These are phyloP conservation scores for Anthophora plumipes DNA, from an alignment of 2,888 invertebrate species.

Conservation along the genomic window DNA sequence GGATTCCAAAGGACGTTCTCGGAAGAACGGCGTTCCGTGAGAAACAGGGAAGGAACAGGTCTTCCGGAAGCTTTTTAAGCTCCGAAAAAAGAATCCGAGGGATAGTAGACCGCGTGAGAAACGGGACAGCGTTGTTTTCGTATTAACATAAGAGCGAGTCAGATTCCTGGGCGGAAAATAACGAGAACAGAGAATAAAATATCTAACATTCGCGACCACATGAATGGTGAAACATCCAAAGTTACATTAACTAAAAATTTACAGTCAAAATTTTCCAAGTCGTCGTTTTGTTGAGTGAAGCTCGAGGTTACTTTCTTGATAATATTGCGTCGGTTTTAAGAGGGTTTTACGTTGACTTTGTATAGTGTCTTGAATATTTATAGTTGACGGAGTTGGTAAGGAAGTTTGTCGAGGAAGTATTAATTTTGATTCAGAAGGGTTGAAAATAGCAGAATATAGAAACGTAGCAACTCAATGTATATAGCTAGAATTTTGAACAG, in stretches of 20 bases:
- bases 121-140: constrained; percentile 31
- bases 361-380: too few relatives aligned
- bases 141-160: constrained; percentile 41
- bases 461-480: too few relatives aligned
- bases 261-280: too few relatives aligned
- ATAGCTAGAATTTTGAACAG: too few relatives aligned
- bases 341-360: too few relatives aligned
- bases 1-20: constrained; percentile 40
- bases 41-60: constrained; percentile 26
- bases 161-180: constrained; percentile 39
- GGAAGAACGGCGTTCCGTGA: constrained; percentile 34
- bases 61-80: constrained; percentile 51
- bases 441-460: too few relatives aligned
- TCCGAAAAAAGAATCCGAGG: constrained; percentile 34
- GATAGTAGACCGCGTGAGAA: constrained; percentile 51
- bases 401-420: too few relatives aligned
- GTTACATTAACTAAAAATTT: not conserved
- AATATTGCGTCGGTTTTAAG: too few relatives aligned
- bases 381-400: too few relatives aligned
- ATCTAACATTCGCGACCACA: not conserved
- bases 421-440: too few relatives aligned
- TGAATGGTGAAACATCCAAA: not conserved
- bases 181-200: constrained; percentile 13
- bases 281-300: too few relatives aligned
- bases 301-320: too few relatives aligned